Evolutionary conservation across 2,888 invertebrate species (phyloP).

Genomic region (Erebia aethiops): DNA sequence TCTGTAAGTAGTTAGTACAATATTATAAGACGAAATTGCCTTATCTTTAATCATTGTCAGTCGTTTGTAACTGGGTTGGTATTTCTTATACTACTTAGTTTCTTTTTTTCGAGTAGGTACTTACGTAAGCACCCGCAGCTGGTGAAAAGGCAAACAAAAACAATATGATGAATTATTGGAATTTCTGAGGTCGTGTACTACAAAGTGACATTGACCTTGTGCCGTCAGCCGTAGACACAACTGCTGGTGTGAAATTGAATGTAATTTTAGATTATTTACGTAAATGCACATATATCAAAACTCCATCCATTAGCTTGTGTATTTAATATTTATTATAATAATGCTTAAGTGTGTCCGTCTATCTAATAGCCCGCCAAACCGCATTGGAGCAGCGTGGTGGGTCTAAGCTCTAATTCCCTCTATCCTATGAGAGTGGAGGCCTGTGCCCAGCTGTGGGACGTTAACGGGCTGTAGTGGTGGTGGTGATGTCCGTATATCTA

Average conservation of each 20-base stretch:
- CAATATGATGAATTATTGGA: slow-evolving; percentile 15
- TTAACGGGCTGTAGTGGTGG: too few species aligned
- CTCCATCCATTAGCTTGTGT: too few species aligned
- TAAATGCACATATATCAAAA: background rate
- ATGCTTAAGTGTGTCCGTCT: too few species aligned
- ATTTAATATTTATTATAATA: too few species aligned
- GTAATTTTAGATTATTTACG: slow-evolving; percentile 1
- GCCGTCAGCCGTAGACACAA: background rate
- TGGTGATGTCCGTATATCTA: too few species aligned
- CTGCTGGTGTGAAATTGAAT: background rate
- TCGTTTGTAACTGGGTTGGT: background rate
- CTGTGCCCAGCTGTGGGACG: too few species aligned
- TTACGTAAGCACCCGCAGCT: background rate
- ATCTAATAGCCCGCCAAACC: too few species aligned
- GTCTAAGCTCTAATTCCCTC: too few species aligned
- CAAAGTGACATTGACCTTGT: slow-evolving; percentile 21
- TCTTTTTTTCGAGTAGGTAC: background rate
- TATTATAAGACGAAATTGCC: background rate
- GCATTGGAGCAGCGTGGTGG: too few species aligned
- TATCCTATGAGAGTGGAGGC: too few species aligned
- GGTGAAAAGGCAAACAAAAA: slow-evolving; percentile 17
- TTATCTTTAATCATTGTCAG: background rate
- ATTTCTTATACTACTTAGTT: background rate
- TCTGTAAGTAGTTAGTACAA: too few species aligned
- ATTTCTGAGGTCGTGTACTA: slow-evolving; percentile 12